Evolutionary conservation across 1,140 invertebrate species (phyloP), one percentile per base, ranked within the genome.

Genomic region (Thaumatotibia leucotreta): DNA sequence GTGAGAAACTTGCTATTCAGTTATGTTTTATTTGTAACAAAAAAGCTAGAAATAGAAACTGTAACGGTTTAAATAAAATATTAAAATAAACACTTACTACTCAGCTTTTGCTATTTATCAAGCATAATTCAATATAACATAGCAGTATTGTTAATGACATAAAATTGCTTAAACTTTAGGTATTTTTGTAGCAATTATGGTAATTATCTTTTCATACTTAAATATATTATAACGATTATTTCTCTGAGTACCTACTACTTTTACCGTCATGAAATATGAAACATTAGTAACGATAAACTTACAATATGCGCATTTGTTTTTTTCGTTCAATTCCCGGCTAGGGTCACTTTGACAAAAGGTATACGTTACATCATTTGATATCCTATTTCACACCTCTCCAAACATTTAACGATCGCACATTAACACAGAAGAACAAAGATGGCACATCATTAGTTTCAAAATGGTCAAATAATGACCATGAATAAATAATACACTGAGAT

Each of bases 401-500:
- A 81, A 79, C 72, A 78, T 66, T 81, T 82, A 82, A 82, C 77
- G 70, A 75, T 82, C 65, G 77, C 69, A 58, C 52, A 27, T 75
- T 76, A 79, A 76, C 75, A 78, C 67, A 73, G 71, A 80, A 89
- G 86, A 89, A 89, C 87, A 89, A 89, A 77, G 82, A 80, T 80
- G 72, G 73, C 79, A 81, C 81, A 87, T 88, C 87, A 89, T 89
- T 89, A 89, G 82, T 82, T 78, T 69, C 63, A 76, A 89, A 88
- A 89, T 83, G 87, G 84, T 87, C 87, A 89, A 89, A 89, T 89
- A 88, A 89, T 89, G 87, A 88, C 87, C 87, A 86, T 88, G 83
- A 89, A 89, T 88, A 88, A 89, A 89, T 88, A 84, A 87, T 85
- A 74, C 66, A 80, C 73, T 82, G 74, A 87, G 85, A 89, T 88